These are phyloP conservation scores for Pycnonotus jocosus DNA, from an alignment of 2,113 vertebrate genomes.

Conservation along the genomic window DNA sequence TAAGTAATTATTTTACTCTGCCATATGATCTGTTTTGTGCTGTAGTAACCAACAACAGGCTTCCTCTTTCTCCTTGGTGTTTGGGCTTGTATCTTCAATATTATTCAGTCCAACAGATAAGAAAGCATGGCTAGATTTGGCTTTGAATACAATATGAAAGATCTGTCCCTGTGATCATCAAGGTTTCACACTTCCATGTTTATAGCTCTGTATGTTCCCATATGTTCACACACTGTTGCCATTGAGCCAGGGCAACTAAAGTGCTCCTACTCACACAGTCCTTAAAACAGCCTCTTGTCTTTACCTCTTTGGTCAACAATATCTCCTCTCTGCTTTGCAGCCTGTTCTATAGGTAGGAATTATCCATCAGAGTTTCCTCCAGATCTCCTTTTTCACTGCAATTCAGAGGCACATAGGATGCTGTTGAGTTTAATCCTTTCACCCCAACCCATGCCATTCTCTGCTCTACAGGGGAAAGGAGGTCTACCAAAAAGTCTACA, in stretches of 20 bases:
- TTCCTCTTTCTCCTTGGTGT: neutral
- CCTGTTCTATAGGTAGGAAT: neutral
- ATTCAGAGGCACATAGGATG: no score
- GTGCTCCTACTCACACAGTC: neutral
- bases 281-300: neutral
- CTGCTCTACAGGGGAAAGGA: neutral
- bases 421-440: neutral
- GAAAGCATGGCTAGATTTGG: neutral
- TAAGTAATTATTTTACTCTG: neutral
- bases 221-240: neutral
- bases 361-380: neutral
- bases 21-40: neutral
- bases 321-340: neutral
- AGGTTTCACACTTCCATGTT: neutral
- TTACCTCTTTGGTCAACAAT: neutral
- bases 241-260: neutral
- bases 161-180: neutral
- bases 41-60: neutral
- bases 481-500: neutral
- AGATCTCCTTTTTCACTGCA: neutral
- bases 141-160: neutral
- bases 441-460: neutral
- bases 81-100: neutral
- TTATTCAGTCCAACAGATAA: neutral
- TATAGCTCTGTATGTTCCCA: neutral